These are phyloP conservation scores for Hestina assimilis DNA, from an alignment of 1,140 invertebrate species.

Conservation along the genomic window DNA sequence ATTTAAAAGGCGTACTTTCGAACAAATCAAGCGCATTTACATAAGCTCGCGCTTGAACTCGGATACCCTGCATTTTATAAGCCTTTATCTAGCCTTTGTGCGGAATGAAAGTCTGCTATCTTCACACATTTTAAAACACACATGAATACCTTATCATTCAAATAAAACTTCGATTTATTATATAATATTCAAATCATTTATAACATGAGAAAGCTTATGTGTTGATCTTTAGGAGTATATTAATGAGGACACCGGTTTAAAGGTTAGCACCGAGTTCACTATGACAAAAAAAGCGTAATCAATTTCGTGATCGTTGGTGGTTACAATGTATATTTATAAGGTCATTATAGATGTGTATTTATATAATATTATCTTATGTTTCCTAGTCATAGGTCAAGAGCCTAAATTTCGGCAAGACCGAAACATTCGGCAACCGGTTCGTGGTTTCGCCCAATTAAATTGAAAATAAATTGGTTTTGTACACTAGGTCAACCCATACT, in stretches of 20 bases:
- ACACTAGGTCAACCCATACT: slow-evolving; percentile 42
- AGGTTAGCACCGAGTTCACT: background rate
- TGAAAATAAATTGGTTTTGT: slow-evolving; percentile 64
- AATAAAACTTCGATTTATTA: no score
- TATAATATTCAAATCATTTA: no score
- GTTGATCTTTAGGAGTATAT: no score
- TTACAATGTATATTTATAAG: background rate
- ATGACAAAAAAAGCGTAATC: slow-evolving; percentile 1
- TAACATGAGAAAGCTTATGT: no score
- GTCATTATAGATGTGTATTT: background rate
- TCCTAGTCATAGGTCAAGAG: slow-evolving; percentile 58
- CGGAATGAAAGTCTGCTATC: background rate
- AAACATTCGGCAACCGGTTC: slow-evolving; percentile 55
- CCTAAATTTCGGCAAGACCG: slow-evolving; percentile 55
- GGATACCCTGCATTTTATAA: background rate
- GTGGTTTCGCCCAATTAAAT: slow-evolving; percentile 58
- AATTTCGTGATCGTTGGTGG: no score
- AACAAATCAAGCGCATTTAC: slow-evolving; percentile 30
- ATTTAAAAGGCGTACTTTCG: slow-evolving; percentile 32
- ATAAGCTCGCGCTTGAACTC: slow-evolving; percentile 23
- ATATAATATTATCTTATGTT: slow-evolving; percentile 26
- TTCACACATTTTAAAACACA: no score
- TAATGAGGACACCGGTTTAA: background rate
- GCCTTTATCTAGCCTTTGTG: background rate
- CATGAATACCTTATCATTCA: no score